phyloP scores from a whole-genome alignment of 1,140 invertebrate species.

The Spodoptera litura region DNA sequence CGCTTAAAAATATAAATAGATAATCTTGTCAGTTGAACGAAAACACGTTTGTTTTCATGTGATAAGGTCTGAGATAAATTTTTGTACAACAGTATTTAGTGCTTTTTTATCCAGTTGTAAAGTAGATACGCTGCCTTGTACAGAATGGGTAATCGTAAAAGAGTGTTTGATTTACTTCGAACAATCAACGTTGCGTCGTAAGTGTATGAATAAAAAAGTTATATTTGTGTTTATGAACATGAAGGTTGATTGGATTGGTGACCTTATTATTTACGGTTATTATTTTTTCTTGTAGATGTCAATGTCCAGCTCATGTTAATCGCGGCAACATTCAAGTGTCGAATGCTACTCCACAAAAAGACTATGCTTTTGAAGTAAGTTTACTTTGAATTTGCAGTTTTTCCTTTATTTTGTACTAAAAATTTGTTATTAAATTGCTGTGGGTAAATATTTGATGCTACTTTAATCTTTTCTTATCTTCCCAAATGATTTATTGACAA shows the following conservation, averaged over 20 bases:
- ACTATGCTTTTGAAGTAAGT: constrained; percentile 79
- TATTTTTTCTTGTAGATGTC: constrained; percentile 63
- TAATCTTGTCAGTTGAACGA: constrained; percentile 3
- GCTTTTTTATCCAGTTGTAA: neutral
- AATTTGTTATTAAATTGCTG: neutral
- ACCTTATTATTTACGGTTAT: neutral
- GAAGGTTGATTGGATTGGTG: neutral
- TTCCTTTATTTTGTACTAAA: neutral
- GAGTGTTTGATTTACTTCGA: constrained; percentile 75
- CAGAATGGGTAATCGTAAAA: constrained; percentile 67
- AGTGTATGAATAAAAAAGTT: constrained; percentile 53
- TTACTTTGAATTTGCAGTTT: neutral
- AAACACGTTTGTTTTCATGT: neutral
- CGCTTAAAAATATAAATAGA: constrained; percentile 2
- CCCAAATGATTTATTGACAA: neutral
- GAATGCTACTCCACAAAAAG: constrained; percentile 70
- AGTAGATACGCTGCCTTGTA: neutral
- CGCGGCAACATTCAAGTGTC: constrained; percentile 77
- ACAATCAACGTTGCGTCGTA: constrained; percentile 77
- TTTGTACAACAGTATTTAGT: constrained; percentile 2
- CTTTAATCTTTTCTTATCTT: constrained; percentile 16
- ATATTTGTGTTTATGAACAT: neutral
- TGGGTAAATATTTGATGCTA: neutral
- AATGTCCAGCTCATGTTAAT: constrained; percentile 76
- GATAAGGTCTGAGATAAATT: constrained; percentile 22